Evolutionary conservation across 2,113 vertebrate genomes (phyloP), one percentile per base, ranked within the genome.

Genomic region (Scortum barcoo): DNA sequence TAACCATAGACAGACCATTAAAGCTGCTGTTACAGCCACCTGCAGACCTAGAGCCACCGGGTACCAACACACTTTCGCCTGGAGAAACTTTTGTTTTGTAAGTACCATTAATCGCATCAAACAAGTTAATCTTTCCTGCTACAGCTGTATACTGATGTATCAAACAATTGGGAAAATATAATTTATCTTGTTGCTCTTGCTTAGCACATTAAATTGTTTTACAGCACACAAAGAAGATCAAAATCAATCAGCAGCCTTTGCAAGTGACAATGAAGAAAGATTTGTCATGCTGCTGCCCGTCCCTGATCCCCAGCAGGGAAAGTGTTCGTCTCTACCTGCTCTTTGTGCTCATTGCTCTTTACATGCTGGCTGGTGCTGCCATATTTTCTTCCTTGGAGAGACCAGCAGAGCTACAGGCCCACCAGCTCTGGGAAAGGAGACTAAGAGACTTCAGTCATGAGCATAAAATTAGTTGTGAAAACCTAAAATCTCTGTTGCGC

Each of bases 331-430:
- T 97, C 89, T 91, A 94, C 69, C 94, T 97, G 40, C 93, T 97
- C 70, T 96, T 94, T 53, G 91, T 95, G 74, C 95, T 97, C 84
- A 96, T 97, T 77, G 93, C 95, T 46, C 92, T 96, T 36, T 97
- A 97, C 89, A 95, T 97, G 87, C 94, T 97, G 83, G 95, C 95
- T 65, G 97, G 97, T 8, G 96, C 97, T 69, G 96, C 94, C 0
- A 90, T 97, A 67, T 98, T 98, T 91, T 97, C 96, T 1, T 96
- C 92, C 33, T 94, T 97, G 65, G 97, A 97, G 93, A 95, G 96
- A 81, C 95, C 96, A 5, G 94, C 93, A 7, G 97, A 97, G 93
- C 91, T 96, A 72, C 92, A 90, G 92, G 96, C 97, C 56, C 95
- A 94, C 75, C 91, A 89, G 57, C 95, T 94, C 72, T 97, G 97